Conservation (phyloP, 1,140 invertebrate species). For the Sesamia nonagrioides region DNA sequence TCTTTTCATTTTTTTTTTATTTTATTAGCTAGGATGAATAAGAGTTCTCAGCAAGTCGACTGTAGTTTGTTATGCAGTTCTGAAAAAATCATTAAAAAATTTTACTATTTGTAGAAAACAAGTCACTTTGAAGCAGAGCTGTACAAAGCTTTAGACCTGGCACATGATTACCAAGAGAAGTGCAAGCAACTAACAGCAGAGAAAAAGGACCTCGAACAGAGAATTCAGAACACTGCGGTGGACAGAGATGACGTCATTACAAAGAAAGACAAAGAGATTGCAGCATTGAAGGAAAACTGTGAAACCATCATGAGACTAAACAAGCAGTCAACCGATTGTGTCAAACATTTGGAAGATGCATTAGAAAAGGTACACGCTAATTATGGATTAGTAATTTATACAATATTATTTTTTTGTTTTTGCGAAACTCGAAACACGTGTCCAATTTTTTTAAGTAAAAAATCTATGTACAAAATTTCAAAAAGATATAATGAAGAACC, state of each 20-base stretch:
- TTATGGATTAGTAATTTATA: neutral
- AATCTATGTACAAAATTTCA: too few species aligned
- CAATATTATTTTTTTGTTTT: too few species aligned
- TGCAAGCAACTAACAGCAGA: conserved; percentile 81
- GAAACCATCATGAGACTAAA: conserved; percentile 85
- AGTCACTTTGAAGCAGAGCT: conserved; percentile 90
- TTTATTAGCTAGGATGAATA: too few species aligned
- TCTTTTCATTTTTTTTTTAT: too few species aligned
- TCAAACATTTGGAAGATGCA: conserved; percentile 86
- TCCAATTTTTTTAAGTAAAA: too few species aligned
- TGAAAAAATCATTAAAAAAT: neutral
- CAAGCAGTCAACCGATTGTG: conserved; percentile 86
- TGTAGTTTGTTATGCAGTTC: too few species aligned
- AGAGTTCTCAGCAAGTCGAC: too few species aligned
- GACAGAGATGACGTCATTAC: conserved; percentile 68
- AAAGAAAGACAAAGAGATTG: conserved; percentile 82
- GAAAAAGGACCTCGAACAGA: conserved; percentile 69
- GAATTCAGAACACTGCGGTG: conserved; percentile 57
- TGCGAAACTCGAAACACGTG: too few species aligned
- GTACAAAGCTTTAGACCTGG: conserved; percentile 90
- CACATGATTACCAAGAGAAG: conserved; percentile 91
- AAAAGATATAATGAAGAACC: too few species aligned
- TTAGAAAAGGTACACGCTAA: conserved; percentile 84
- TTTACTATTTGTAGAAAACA: conserved; percentile 86
- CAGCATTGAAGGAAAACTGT: conserved; percentile 84